These are phyloP conservation scores for Entomyzon cyanotis DNA, from an alignment of 2,113 vertebrate species.

Conservation along the genomic window DNA sequence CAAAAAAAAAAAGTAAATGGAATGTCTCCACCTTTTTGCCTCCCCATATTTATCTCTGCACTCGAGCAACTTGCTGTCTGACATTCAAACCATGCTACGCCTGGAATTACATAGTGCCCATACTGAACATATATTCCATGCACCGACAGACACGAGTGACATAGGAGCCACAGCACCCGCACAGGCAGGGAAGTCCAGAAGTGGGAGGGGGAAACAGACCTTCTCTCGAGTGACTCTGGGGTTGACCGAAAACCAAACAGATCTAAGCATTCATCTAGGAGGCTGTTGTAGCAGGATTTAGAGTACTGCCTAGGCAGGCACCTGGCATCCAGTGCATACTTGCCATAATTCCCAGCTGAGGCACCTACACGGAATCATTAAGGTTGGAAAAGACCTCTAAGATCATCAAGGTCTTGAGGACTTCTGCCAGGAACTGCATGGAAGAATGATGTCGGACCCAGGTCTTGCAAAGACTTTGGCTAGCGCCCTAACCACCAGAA, in stretches of 20 bases:
- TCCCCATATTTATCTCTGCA: not conserved
- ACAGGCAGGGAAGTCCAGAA: not conserved
- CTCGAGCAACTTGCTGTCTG: not conserved
- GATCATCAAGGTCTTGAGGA: not conserved
- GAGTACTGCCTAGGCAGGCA: not conserved
- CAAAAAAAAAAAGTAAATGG: not conserved
- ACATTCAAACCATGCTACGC: not conserved
- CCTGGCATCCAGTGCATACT: not conserved
- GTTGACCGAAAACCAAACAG: accelerated
- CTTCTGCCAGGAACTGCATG: not conserved
- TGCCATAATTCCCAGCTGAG: not conserved
- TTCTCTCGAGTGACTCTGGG: not conserved
- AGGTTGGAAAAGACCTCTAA: not conserved
- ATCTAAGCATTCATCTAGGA: not conserved
- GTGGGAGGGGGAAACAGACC: not conserved
- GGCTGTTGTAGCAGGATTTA: not conserved
- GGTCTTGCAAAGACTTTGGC: conserved; percentile 34
- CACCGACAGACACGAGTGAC: not conserved
- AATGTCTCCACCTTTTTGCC: conserved; percentile 34
- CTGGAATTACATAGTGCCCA: conserved; percentile 41
- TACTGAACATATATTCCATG: conserved; percentile 62
- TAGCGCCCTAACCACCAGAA: conserved; percentile 22
- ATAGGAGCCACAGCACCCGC: not conserved
- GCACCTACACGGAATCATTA: accelerated
- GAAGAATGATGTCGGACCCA: not conserved